A percentile compares a stretch with the other conserved stretches of the same genome.
Conservation (phyloP, 2,888 invertebrate species). For the Aphidius colemani region DNA sequence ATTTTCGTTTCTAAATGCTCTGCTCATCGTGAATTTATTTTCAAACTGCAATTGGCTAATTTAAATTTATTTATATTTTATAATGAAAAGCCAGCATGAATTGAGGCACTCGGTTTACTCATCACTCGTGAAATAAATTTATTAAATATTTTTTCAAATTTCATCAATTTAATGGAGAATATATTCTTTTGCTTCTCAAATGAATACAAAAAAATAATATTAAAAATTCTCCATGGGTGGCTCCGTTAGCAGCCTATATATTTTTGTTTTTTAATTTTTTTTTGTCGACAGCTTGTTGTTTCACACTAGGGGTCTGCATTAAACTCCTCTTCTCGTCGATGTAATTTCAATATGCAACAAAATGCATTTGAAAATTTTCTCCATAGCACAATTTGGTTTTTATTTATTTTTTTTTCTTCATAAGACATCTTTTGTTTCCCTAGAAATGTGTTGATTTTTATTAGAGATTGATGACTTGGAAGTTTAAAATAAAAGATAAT, state of each 20-base stretch:
- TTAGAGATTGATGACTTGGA: not conserved
- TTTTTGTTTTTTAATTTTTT: slow-evolving; percentile 43
- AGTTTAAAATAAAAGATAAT: not conserved
- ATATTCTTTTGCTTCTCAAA: no score
- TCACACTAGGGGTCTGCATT: slow-evolving; percentile 53
- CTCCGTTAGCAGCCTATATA: slow-evolving; percentile 60
- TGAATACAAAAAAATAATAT: slow-evolving; percentile 25
- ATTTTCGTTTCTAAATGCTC: no score
- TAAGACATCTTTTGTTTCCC: not conserved
- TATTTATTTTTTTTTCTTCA: not conserved
- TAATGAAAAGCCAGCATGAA: no score
- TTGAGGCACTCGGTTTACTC: no score
- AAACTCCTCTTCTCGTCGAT: not conserved
- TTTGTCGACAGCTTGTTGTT: slow-evolving; percentile 56
- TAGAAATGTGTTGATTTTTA: not conserved
- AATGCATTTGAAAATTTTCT: not conserved
- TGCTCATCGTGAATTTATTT: no score
- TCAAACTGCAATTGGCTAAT: no score
- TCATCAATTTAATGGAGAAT: no score
- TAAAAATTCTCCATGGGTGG: slow-evolving; percentile 56
- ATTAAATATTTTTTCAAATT: no score
- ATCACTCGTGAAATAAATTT: no score
- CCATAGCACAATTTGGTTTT: not conserved
- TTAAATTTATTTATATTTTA: no score
- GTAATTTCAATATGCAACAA: not conserved